Conservation (phyloP, 2,888 invertebrate genomes). For the Sphecodes monilicornis region DNA sequence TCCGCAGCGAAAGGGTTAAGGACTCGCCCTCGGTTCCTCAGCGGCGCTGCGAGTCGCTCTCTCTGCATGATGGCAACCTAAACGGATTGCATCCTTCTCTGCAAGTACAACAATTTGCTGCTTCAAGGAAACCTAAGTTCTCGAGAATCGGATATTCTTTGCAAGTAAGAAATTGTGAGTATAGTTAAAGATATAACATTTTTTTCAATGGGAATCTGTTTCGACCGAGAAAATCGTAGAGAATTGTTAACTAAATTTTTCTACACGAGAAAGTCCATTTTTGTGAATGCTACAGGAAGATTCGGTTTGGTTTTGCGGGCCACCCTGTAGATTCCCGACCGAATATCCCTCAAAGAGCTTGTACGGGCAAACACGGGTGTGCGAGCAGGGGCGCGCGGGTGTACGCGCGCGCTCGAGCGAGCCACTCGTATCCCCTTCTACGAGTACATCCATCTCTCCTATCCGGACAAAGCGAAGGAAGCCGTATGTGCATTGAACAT, state of each 20-base stretch:
- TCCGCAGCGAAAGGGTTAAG: no score
- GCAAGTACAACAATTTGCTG: no score
- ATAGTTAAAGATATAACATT: background rate
- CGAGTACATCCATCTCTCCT: slow-evolving; percentile 59
- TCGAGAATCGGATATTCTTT: background rate
- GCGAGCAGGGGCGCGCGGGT: background rate
- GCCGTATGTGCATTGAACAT: slow-evolving; percentile 79
- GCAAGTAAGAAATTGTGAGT: background rate
- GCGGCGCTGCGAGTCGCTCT: slow-evolving; percentile 32
- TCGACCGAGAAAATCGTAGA: no score
- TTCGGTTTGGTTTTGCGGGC: background rate
- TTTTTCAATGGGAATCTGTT: no score
- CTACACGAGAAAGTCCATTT: background rate
- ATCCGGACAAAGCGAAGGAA: slow-evolving; percentile 72
- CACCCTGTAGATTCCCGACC: slow-evolving; percentile 56
- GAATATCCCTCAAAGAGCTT: slow-evolving; percentile 62
- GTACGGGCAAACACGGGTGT: slow-evolving; percentile 25
- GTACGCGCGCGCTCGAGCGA: background rate
- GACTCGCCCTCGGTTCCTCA: slow-evolving; percentile 51
- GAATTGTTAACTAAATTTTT: no score
- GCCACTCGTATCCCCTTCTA: slow-evolving; percentile 42
- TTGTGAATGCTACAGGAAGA: background rate
- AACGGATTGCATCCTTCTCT: background rate
- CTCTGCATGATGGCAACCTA: background rate
- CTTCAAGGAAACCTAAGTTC: background rate